Evolutionary conservation across 2,113 vertebrate genomes (phyloP).

Genomic region (Anser cygnoides): DNA sequence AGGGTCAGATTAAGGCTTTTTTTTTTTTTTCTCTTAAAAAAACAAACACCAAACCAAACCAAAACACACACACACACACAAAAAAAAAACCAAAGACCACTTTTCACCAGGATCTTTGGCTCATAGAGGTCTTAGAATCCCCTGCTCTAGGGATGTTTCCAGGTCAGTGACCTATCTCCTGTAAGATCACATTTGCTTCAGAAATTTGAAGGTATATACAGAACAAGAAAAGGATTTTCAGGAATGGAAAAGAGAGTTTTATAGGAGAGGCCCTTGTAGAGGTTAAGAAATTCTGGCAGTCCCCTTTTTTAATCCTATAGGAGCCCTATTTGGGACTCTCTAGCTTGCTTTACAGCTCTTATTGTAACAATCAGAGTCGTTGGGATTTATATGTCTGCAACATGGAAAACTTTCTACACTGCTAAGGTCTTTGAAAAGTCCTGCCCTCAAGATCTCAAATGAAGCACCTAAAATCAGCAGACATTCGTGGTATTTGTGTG

Average conservation of each 20-base stretch:
- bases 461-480: neutral
- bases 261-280: neutral
- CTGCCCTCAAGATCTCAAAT: neutral
- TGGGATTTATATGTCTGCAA: neutral
- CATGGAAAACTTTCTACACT: neutral
- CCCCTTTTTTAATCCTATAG: neutral
- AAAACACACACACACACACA: too few relatives aligned
- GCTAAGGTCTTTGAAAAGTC: neutral
- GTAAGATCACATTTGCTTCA: neutral
- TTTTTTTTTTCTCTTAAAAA: neutral
- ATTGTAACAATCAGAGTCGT: neutral
- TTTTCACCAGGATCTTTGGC: neutral
- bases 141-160: neutral
- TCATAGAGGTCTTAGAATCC: accelerated
- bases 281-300: accelerated
- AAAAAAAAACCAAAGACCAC: neutral
- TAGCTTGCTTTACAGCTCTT: neutral
- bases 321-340: neutral
- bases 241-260: neutral
- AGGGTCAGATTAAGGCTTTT: neutral
- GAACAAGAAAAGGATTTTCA: neutral
- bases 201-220: neutral
- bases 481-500: neutral
- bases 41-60: too few relatives aligned
- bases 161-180: neutral